phyloP scores from a whole-genome alignment of 1,140 invertebrate genomes.

The Rhagoletis zephyria region DNA sequence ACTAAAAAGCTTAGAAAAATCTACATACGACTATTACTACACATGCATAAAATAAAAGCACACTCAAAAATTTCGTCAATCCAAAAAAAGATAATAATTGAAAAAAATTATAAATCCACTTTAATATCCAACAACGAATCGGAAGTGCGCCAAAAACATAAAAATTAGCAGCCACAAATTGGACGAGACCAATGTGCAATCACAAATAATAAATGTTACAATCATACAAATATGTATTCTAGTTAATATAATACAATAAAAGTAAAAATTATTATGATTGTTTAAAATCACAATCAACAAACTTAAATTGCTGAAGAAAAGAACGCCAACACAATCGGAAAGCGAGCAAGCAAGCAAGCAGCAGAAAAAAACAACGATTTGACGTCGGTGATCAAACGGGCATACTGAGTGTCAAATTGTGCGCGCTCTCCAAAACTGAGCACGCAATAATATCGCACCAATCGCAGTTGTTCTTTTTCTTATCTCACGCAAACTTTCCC shows the following conservation, averaged over 20 bases:
- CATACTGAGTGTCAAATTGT: neutral
- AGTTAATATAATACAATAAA: slow-evolving; percentile 22
- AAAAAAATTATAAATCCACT: too few relatives aligned
- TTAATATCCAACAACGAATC: neutral
- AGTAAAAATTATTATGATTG: neutral
- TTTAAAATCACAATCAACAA: slow-evolving; percentile 34
- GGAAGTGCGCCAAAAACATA: slow-evolving; percentile 24
- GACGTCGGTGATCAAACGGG: neutral
- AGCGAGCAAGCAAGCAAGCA: neutral
- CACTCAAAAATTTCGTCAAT: too few relatives aligned
- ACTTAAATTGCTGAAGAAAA: slow-evolving; percentile 40
- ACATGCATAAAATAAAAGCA: too few relatives aligned
- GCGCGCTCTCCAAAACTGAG: neutral
- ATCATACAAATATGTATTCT: neutral
- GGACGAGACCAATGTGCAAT: neutral
- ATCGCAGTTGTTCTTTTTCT: neutral
- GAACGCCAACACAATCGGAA: slow-evolving; percentile 20
- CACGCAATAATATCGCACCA: neutral
- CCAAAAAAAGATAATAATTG: too few relatives aligned
- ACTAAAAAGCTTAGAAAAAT: too few relatives aligned
- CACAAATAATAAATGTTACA: slow-evolving; percentile 35
- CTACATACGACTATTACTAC: too few relatives aligned
- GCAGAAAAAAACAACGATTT: slow-evolving; percentile 8
- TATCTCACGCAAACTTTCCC: neutral
- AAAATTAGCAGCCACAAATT: slow-evolving; percentile 11